These are phyloP conservation scores for Ianthella basta DNA, from an alignment of 37 sponge, comb jelly and placozoan genomes.

Conservation along the genomic window DNA sequence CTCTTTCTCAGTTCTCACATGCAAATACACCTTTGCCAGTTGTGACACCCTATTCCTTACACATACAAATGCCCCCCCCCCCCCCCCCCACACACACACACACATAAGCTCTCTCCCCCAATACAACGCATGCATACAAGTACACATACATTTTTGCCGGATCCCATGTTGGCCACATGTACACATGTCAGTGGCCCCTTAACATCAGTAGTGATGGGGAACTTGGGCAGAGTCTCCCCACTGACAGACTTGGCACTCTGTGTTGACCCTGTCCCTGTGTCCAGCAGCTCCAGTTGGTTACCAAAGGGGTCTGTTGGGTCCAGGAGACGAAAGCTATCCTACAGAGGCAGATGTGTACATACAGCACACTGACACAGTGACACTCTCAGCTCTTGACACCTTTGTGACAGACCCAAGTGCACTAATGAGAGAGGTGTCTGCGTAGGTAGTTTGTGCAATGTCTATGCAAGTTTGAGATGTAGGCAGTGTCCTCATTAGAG, in stretches of 20 bases:
- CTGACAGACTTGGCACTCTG: conserved; percentile 6
- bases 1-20: too few species aligned
- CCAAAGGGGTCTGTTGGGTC: conserved; percentile 24
- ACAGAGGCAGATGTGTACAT: background rate
- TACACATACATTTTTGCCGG: conserved; percentile 10
- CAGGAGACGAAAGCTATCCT: conserved; percentile 23
- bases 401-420: too few species aligned
- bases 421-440: too few species aligned
- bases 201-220: background rate
- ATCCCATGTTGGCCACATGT: conserved; percentile 33
- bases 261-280: conserved; percentile 13
- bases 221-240: conserved; percentile 4
- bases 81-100: too few species aligned
- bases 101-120: too few species aligned
- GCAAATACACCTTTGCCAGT: too few species aligned
- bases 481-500: too few species aligned
- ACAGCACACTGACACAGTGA: background rate
- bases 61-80: too few species aligned
- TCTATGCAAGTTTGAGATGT: too few species aligned
- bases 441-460: too few species aligned
- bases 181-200: conserved; percentile 29
- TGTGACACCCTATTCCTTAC: too few species aligned
- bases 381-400: too few species aligned
- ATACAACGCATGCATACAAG: background rate
- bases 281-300: conserved; percentile 30